A percentile compares a stretch with the other conserved stretches of the same genome.
Evolutionary conservation across 2,113 vertebrate species (phyloP).

Genomic region (Seriola rivoliana): DNA sequence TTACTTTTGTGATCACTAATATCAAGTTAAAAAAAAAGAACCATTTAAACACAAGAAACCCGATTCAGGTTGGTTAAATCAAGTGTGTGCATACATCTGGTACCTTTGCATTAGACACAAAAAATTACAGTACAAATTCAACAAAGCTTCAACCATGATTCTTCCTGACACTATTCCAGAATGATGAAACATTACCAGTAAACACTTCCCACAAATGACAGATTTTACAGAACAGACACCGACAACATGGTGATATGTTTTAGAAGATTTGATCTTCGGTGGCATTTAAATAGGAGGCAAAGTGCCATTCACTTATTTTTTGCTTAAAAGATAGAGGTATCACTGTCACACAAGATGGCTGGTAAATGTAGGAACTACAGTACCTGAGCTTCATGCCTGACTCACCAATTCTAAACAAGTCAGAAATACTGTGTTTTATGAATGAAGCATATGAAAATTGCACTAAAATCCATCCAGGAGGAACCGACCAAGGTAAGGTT

Average conservation of each 20-base stretch:
- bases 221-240: slow-evolving; percentile 1
- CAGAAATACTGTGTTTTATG: slow-evolving; percentile 21
- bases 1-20: background rate
- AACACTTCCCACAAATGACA: slow-evolving; percentile 35
- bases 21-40: slow-evolving; percentile 4
- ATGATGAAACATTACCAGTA: slow-evolving; percentile 4
- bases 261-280: slow-evolving; percentile 10
- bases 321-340: slow-evolving; percentile 45
- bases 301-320: slow-evolving; percentile 29
- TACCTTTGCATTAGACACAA: background rate
- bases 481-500: background rate
- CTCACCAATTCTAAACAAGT: slow-evolving; percentile 27
- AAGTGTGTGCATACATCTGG: slow-evolving; percentile 1
- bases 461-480: background rate
- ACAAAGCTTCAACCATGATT: background rate
- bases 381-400: slow-evolving; percentile 60
- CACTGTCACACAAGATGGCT: slow-evolving; percentile 50
- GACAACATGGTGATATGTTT: slow-evolving; percentile 33
- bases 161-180: background rate
- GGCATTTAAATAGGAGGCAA: background rate
- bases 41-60: background rate
- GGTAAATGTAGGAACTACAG: slow-evolving; percentile 38
- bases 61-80: background rate
- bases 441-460: slow-evolving; percentile 29
- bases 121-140: slow-evolving; percentile 1